A percentile compares a stretch with the other conserved stretches of the same genome.
Evolutionary conservation across 2,113 vertebrate genomes (phyloP).

Genomic region (Tenrec ecaudatus): DNA sequence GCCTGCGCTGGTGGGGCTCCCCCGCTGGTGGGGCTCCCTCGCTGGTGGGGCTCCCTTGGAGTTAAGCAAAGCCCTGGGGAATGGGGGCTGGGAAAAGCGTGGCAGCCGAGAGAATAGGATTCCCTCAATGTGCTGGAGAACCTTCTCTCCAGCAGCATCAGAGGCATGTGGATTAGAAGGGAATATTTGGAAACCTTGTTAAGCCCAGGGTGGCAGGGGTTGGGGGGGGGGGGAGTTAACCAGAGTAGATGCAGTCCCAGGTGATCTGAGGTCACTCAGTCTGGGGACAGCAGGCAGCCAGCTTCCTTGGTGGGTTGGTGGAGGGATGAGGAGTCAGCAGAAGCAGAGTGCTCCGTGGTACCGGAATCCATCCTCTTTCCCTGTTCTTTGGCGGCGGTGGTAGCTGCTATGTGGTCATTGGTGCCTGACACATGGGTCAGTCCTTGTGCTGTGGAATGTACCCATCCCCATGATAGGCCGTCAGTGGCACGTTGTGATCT

Average conservation of each 20-base stretch:
- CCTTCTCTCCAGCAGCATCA: neutral
- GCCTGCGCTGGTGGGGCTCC: neutral
- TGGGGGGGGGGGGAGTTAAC: neutral
- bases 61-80: neutral
- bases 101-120: neutral
- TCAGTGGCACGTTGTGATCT: neutral
- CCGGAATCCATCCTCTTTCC: neutral
- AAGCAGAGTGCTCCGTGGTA: neutral
- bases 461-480: neutral
- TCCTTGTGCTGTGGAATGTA: neutral
- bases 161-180: neutral
- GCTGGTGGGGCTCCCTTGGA: neutral
- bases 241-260: neutral
- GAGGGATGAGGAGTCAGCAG: neutral
- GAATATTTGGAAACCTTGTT: neutral
- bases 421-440: neutral
- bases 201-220: neutral
- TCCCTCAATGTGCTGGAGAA: neutral
- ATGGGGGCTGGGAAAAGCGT: neutral
- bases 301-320: neutral
- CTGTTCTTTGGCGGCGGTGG: neutral
- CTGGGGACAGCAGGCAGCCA: neutral
- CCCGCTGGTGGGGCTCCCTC: no score
- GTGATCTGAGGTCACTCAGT: neutral
- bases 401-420: neutral